Conservation (phyloP, 2,113 vertebrate genomes). For the Chrysochloris asiatica region DNA sequence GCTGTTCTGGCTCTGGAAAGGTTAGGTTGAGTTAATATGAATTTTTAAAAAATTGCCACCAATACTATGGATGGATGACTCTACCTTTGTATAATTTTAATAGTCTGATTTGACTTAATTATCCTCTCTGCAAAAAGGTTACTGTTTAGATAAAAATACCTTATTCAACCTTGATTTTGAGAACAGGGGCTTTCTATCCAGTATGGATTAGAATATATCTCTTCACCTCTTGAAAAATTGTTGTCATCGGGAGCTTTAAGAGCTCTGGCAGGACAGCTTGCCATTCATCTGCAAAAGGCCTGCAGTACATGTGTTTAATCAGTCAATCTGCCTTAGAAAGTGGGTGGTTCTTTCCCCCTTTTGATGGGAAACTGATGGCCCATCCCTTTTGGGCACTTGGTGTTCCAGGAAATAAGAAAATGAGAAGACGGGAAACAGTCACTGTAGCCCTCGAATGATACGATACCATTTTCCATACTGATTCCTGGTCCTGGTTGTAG, state of each 20-base stretch:
- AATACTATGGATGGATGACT: conserved; percentile 1
- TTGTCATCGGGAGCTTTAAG: conserved; percentile 57
- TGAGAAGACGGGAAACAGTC: conserved; percentile 11
- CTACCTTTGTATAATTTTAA: conserved; percentile 35
- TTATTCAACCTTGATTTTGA: conserved; percentile 23
- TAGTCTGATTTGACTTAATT: conserved; percentile 54
- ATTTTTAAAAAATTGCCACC: conserved; percentile 47
- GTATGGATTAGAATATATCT: not conserved
- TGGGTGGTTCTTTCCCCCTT: conserved; percentile 75
- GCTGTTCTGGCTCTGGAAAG: conserved; percentile 3
- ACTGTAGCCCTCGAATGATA: conserved; percentile 10
- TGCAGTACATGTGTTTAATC: conserved; percentile 73
- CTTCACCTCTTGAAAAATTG: conserved; percentile 13
- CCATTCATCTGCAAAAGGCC: conserved; percentile 52
- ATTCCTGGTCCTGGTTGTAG: not conserved
- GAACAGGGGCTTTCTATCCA: not conserved
- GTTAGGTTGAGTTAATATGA: conserved; percentile 7
- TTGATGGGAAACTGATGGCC: conserved; percentile 65
- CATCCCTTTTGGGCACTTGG: conserved; percentile 62
- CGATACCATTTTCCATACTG: not conserved
- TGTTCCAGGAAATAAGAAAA: conserved; percentile 54
- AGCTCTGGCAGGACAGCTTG: conserved; percentile 72
- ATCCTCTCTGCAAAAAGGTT: conserved; percentile 29
- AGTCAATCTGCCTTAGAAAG: conserved; percentile 74
- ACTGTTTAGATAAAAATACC: not conserved